Evolutionary conservation across 2,797 vertebrate genomes (phyloP).

Genomic region (Telmatherina bonti): DNA sequence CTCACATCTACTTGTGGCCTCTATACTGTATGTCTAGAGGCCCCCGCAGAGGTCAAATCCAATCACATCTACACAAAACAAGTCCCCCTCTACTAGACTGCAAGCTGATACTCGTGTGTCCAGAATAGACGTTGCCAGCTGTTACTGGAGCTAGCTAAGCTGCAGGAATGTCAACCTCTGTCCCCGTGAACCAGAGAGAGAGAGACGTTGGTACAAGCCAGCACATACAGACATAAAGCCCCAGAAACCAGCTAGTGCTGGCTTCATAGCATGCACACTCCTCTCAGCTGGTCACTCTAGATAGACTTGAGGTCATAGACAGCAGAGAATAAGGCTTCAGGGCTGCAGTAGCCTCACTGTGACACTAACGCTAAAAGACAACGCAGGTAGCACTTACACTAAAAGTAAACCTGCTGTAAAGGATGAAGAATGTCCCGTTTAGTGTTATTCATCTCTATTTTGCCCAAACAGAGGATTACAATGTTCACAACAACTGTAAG

Average conservation of each 20-base stretch:
- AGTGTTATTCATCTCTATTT: constrained; percentile 1
- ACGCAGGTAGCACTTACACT: constrained; percentile 23
- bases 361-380: constrained; percentile 38
- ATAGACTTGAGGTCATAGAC: constrained; percentile 8
- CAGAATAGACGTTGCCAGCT: constrained; percentile 74
- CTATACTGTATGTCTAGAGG: constrained; percentile 24
- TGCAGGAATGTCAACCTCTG: constrained; percentile 46
- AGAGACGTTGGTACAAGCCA: constrained; percentile 1
- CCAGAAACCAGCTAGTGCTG: constrained; percentile 52
- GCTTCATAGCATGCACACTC: constrained; percentile 20
- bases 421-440: not conserved
- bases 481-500: constrained; percentile 8
- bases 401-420: not conserved
- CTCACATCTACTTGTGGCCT: not conserved
- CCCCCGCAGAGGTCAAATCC: constrained; percentile 24
- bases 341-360: constrained; percentile 15
- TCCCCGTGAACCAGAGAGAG: constrained; percentile 29
- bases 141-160: constrained; percentile 49
- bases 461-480: constrained; percentile 9
- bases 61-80: constrained; percentile 9
- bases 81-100: constrained; percentile 8
- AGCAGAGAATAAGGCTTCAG: constrained; percentile 11
- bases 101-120: constrained; percentile 50
- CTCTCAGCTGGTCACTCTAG: not conserved
- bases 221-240: constrained; percentile 34